Conservation (phyloP, 2,113 vertebrate species). For the Percina caprodes region DNA sequence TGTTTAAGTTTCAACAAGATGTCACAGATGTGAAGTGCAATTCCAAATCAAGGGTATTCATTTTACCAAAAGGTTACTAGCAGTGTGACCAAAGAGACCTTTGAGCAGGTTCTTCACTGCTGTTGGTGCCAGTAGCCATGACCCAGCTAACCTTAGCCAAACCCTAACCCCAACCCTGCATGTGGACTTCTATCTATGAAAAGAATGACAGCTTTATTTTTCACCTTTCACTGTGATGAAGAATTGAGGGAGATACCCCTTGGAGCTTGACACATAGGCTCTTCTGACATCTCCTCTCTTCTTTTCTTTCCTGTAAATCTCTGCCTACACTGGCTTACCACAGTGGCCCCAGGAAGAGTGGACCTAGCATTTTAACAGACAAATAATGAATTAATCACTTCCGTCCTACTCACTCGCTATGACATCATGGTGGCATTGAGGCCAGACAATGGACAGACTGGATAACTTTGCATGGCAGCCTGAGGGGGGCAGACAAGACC, state of each 20-base stretch:
- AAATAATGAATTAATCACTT: slow-evolving; percentile 56
- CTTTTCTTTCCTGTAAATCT: slow-evolving; percentile 21
- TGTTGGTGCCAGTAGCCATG: not conserved
- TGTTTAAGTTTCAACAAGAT: not conserved
- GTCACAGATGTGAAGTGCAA: not conserved
- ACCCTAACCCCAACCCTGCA: not conserved
- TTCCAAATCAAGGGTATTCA: not conserved
- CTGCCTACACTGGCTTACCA: slow-evolving; percentile 11
- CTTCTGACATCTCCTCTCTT: not conserved
- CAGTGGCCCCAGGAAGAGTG: slow-evolving; percentile 20
- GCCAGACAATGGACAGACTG: slow-evolving; percentile 56
- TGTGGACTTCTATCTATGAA: not conserved
- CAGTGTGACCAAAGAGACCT: not conserved
- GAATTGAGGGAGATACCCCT: not conserved
- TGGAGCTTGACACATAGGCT: not conserved
- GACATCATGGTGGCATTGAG: slow-evolving; percentile 55
- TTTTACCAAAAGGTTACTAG: not conserved
- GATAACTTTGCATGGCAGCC: slow-evolving; percentile 61
- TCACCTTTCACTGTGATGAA: not conserved
- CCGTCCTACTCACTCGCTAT: slow-evolving; percentile 38
- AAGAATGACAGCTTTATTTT: not conserved
- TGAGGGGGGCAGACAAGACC: slow-evolving; percentile 91
- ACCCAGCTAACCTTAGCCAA: not conserved
- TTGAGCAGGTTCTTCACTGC: not conserved
- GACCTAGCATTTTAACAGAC: slow-evolving; percentile 13